Conservation (phyloP, 2,113 vertebrate genomes). For the Hemiscyllium ocellatum region DNA sequence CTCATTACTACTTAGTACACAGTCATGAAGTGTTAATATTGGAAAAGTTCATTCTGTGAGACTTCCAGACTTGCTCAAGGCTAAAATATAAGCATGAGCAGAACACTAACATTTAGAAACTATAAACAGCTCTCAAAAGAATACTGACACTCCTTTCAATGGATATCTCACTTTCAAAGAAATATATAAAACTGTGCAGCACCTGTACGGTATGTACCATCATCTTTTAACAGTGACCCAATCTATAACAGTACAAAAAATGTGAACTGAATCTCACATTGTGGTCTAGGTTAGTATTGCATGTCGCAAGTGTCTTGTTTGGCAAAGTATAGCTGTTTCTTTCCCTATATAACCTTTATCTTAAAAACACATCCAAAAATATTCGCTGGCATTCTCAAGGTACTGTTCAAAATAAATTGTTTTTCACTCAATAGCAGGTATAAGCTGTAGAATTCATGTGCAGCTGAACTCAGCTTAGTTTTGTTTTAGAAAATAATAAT, state of each 20-base stretch:
- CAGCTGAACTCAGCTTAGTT: background rate
- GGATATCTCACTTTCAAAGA: background rate
- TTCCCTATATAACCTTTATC: background rate
- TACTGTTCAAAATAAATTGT: background rate
- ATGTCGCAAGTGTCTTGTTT: background rate
- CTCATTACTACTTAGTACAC: too few relatives aligned
- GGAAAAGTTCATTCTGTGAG: background rate
- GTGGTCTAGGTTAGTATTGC: background rate
- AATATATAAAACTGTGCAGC: background rate
- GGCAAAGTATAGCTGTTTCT: background rate
- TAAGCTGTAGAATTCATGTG: background rate
- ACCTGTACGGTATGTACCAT: background rate
- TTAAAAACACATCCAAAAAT: background rate
- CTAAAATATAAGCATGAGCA: background rate
- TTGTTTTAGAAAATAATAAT: background rate
- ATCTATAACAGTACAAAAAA: background rate
- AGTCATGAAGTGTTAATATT: background rate
- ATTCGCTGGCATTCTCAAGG: background rate
- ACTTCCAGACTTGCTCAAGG: background rate
- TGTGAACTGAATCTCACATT: background rate
- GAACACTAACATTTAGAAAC: background rate
- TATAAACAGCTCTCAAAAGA: background rate
- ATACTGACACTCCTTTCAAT: background rate
- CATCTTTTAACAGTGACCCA: background rate
- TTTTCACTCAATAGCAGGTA: background rate